Evolutionary conservation across 1,140 invertebrate species (phyloP), one percentile per base, ranked within the genome.

Genomic region (Nasonia vitripennis): DNA sequence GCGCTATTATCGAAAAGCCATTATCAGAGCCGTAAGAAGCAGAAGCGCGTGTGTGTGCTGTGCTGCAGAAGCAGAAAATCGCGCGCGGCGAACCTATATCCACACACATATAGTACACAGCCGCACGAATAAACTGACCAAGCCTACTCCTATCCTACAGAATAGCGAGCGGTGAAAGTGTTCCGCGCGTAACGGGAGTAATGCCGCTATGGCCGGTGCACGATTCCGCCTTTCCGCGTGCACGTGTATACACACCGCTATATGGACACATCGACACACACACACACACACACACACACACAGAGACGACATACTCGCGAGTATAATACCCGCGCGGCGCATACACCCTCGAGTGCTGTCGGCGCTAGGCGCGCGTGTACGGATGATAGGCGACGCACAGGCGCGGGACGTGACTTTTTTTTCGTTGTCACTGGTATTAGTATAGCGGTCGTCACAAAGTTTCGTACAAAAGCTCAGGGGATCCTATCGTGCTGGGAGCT

Each of bases 81-180:
- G 68, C 67, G 68, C 67, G 4, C 67, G 67, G 27, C 27, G 74
- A 74, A n/a, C 27, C 37, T 27, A 4, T 75, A 20, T 73, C 4
- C 0, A 73, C 9, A 31, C 27, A 73, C 11, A 73, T 31, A 45
- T 10, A 77, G 41, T 55, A 41, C 14, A 14, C 81, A 37, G 11
- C 9, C 45, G 27, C 27, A 9, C 68, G 45, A 9, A 87, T 27
- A 27, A 27, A 27, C 87, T 81, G 88, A 91, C 88, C 87, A 88
- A 89, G 90, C 88, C 88, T 91, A 91, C 5, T 37, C 34, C 34
- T 37, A 37, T 37, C 34, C 34, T 37, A 37, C 34, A 37, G 34
- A 37, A 90, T 91, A 92, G 90, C 41, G 41, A 45, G 90, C 88
- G 90, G 92, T 92, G 91, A 92, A 92, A 92, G 91, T 92, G 89